Percentiles rank a stretch among this genome's conserved stretches.
These are phyloP conservation scores for Ommatoiulus sabulosus DNA, from an alignment of 2,888 invertebrate genomes.

Conservation along the genomic window DNA sequence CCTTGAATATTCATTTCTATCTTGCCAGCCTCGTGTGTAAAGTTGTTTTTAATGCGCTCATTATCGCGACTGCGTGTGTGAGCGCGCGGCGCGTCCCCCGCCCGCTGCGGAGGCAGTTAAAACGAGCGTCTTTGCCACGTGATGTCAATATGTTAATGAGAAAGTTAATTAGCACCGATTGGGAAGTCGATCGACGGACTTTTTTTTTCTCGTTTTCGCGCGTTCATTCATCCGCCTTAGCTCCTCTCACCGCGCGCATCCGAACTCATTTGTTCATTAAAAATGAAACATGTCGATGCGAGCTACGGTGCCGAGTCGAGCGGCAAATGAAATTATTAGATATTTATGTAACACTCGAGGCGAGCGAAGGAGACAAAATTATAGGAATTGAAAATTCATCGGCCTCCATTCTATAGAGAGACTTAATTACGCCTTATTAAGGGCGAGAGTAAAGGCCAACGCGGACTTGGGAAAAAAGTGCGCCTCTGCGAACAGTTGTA, in stretches of 20 bases:
- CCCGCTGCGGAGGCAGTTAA: slow-evolving; percentile 6
- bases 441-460: neutral
- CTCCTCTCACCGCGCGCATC: slow-evolving; percentile 22
- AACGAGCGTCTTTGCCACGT: slow-evolving; percentile 3
- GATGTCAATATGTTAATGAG: slow-evolving; percentile 45
- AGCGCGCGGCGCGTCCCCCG: neutral
- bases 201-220: neutral
- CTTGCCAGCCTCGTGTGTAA: slow-evolving; percentile 35
- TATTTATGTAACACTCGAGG: slow-evolving; percentile 45
- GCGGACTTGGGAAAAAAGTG: neutral
- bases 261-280: slow-evolving; percentile 41
- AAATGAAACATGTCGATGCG: slow-evolving; percentile 29
- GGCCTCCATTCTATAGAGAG: neutral
- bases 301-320: neutral
- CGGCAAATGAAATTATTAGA: slow-evolving; percentile 47
- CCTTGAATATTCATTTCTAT: slow-evolving; percentile 42
- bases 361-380: slow-evolving; percentile 33
- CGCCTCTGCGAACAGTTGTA: neutral
- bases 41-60: slow-evolving; percentile 45
- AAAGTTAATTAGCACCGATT: slow-evolving; percentile 44
- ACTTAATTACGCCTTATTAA: slow-evolving; percentile 28
- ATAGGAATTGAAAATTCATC: slow-evolving; percentile 41
- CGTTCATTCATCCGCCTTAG: neutral
- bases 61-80: slow-evolving; percentile 22
- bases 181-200: neutral